phyloP scores from a whole-genome alignment of 1,140 invertebrate species.

The Battus philenor region DNA sequence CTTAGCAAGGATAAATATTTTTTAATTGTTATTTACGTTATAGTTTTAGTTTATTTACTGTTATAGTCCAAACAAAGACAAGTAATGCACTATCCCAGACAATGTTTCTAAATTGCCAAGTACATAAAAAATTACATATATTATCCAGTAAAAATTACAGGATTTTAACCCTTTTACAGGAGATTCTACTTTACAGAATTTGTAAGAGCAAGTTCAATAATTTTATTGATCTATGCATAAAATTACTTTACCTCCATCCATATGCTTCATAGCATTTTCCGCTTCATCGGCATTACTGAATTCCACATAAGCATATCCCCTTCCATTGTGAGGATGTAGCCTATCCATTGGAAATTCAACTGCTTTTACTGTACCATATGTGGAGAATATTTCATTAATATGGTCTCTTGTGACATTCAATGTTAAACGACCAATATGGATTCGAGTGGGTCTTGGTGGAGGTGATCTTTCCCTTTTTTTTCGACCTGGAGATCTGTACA shows the following conservation, averaged over 20 bases:
- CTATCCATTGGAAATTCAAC: conserved; percentile 94
- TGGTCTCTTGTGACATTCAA: conserved; percentile 96
- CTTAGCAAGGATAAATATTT: no score
- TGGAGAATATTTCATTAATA: conserved; percentile 95
- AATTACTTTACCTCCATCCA: conserved; percentile 99
- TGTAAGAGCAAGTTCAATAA: no score
- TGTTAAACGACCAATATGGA: conserved; percentile 81
- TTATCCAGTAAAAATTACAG: no score
- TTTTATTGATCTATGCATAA: no score
- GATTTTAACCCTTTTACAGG: no score
- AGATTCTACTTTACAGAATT: no score
- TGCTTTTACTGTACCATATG: conserved; percentile 92
- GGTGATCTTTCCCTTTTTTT: conserved; percentile 86
- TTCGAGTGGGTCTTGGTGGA: conserved; percentile 88
- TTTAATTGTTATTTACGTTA: no score
- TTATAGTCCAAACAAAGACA: no score
- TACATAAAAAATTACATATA: no score
- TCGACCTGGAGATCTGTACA: conserved; percentile 49
- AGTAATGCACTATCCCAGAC: no score
- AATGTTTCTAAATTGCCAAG: no score
- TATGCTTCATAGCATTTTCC: conserved; percentile 98
- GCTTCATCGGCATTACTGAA: conserved; percentile 96
- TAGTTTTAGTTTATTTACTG: no score
- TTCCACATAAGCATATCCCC: conserved; percentile 96
- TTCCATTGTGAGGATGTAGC: conserved; percentile 88